phyloP scores from a whole-genome alignment of 2,797 vertebrate genomes.

The Clarias platycephalus region DNA sequence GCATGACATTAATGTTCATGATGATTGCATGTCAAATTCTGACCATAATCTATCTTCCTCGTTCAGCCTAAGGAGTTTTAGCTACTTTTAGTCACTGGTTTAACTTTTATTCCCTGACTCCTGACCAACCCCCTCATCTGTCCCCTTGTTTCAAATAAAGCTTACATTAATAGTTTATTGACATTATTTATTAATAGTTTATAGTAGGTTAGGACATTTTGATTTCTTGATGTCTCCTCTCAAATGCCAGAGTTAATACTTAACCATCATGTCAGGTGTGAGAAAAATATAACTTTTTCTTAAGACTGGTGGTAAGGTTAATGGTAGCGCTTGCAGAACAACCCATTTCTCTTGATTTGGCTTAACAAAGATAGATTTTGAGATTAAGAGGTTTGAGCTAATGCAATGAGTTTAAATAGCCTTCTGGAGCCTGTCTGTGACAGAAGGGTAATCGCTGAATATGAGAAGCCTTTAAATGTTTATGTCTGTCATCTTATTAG shows the following conservation, averaged over 20 bases:
- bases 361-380: conserved; percentile 77
- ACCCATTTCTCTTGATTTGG: conserved; percentile 65
- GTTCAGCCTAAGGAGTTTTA: neutral
- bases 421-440: neutral
- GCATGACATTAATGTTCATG: too few relatives aligned
- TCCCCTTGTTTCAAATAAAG: conserved; percentile 62
- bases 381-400: conserved; percentile 68
- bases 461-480: neutral
- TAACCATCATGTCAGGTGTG: conserved; percentile 70
- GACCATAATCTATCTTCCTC: neutral
- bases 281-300: conserved; percentile 56
- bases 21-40: too few relatives aligned
- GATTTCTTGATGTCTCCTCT: conserved; percentile 73
- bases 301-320: conserved; percentile 70
- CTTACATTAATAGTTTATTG: conserved; percentile 60
- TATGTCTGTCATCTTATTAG: too few relatives aligned
- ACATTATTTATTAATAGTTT: conserved; percentile 56
- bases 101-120: neutral
- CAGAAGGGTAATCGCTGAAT: neutral
- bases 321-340: conserved; percentile 70
- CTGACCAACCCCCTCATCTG: too few relatives aligned
- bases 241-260: conserved; percentile 82
- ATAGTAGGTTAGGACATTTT: conserved; percentile 75
- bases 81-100: neutral
- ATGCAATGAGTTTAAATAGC: neutral